Conservation (phyloP, 2,113 vertebrate genomes). For the Reinhardtius hippoglossoides region DNA sequence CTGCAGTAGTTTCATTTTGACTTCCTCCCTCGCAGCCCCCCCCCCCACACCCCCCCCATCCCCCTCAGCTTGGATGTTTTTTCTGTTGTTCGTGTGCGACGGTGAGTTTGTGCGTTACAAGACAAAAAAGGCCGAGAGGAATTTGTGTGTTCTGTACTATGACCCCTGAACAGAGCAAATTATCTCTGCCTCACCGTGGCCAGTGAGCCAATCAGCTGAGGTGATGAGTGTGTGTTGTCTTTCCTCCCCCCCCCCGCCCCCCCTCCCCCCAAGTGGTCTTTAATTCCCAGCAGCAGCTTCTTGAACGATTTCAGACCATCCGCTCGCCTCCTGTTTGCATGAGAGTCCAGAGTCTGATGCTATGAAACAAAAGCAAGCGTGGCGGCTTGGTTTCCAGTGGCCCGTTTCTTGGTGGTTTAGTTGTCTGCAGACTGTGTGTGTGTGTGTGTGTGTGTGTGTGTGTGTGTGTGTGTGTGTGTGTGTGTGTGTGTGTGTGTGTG, state of each 20-base stretch:
- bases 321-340: too few relatives aligned
- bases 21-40: conserved; percentile 48
- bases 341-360: conserved; percentile 38
- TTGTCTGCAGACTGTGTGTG: background rate
- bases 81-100: conserved; percentile 24
- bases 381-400: conserved; percentile 35
- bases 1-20: conserved; percentile 65
- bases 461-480: too few relatives aligned
- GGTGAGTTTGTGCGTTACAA: conserved; percentile 17
- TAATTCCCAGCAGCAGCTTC: conserved; percentile 26
- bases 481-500: background rate
- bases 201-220: conserved; percentile 13
- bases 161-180: conserved; percentile 7
- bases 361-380: conserved; percentile 50
- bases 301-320: conserved; percentile 24
- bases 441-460: too few relatives aligned
- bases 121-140: background rate
- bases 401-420: conserved; percentile 19
- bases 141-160: conserved; percentile 15
- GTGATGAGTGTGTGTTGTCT: too few relatives aligned
- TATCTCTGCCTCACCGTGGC: background rate
- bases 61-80: conserved; percentile 6
- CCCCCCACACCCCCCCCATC: background rate
- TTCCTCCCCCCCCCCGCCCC: conserved; percentile 30
- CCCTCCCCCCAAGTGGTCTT: conserved; percentile 9